Conservation (phyloP, 2,888 invertebrate species). For the Drosophila aldrichi region DNA sequence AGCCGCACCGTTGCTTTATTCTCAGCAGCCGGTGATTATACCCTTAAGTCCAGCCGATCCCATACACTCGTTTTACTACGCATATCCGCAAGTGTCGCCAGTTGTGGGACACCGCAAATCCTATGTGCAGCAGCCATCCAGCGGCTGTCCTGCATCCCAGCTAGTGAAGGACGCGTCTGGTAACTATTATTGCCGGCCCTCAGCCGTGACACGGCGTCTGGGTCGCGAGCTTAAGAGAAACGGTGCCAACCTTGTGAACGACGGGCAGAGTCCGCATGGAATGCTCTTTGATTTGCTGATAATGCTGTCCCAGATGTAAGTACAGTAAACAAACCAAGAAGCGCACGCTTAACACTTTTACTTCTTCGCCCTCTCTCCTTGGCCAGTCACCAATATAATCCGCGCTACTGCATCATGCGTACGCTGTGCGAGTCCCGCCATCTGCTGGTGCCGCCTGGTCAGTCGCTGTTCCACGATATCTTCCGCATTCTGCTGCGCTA, state of each 20-base stretch:
- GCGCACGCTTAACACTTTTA: not conserved
- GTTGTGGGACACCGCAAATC: constrained; percentile 52
- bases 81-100: constrained; percentile 56
- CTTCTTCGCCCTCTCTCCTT: too few species aligned
- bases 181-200: constrained; percentile 61
- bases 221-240: constrained; percentile 48
- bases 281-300: constrained; percentile 65
- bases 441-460: constrained; percentile 87
- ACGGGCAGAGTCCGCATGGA: constrained; percentile 48
- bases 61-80: constrained; percentile 67
- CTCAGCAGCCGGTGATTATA: constrained; percentile 49
- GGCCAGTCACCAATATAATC: constrained; percentile 73
- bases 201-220: constrained; percentile 38
- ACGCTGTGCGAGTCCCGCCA: constrained; percentile 89
- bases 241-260: constrained; percentile 44
- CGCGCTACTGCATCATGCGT: constrained; percentile 87
- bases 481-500: constrained; percentile 89
- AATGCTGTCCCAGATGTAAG: constrained; percentile 61
- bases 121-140: constrained; percentile 25
- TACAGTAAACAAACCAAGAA: constrained; percentile 2
- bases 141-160: constrained; percentile 63
- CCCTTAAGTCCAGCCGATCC: constrained; percentile 66
- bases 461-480: constrained; percentile 89
- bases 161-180: constrained; percentile 65
- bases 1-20: constrained; percentile 10